Evolutionary conservation across 2,113 vertebrate genomes (phyloP).

Genomic region (Gallinago jamesoni): DNA sequence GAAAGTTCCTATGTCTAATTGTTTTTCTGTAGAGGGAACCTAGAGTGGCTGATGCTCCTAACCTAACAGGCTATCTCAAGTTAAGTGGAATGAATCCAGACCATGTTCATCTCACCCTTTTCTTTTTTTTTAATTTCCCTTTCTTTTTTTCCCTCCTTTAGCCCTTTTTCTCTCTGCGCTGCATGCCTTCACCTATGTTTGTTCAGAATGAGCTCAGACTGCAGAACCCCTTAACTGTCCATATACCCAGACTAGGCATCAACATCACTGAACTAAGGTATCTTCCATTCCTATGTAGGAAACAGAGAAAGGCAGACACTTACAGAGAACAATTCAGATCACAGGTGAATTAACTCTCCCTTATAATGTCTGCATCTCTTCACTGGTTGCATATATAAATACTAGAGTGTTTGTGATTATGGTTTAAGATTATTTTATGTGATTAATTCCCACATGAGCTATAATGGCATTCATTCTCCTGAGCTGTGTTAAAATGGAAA

Average conservation of each 20-base stretch:
- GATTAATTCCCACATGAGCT: not conserved
- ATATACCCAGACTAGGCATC: not conserved
- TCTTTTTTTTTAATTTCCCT: rapidly evolving
- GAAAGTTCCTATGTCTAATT: not conserved
- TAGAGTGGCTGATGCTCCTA: not conserved
- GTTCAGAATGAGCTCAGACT: not conserved
- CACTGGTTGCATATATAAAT: not conserved
- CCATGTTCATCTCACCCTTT: not conserved
- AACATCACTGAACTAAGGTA: not conserved
- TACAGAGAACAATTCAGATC: not conserved
- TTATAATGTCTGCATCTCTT: not conserved
- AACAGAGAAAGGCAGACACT: not conserved
- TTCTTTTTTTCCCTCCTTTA: not conserved
- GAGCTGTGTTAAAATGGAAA: not conserved
- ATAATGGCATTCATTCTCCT: not conserved
- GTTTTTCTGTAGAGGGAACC: not conserved
- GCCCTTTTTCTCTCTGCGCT: not conserved
- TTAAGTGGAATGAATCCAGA: not conserved
- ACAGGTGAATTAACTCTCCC: not conserved
- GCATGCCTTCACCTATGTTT: not conserved
- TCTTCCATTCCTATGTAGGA: not conserved
- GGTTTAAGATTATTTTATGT: not conserved
- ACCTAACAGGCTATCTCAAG: not conserved
- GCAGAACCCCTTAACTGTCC: not conserved
- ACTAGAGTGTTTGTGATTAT: not conserved